Evolutionary conservation across 2,797 vertebrate genomes (phyloP).

Genomic region (Acanthornis magna): DNA sequence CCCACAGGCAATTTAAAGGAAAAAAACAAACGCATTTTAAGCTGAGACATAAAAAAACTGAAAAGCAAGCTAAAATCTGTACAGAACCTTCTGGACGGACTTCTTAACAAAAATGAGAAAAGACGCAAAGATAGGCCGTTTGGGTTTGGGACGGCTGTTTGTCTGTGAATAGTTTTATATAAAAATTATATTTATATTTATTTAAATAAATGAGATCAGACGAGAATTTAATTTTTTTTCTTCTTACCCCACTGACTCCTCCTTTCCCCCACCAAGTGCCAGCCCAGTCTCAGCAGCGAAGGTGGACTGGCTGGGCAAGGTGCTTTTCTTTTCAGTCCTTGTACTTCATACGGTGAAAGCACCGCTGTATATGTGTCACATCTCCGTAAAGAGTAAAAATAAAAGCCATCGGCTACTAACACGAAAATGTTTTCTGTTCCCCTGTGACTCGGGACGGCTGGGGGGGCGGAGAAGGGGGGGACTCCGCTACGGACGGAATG

Average conservation of each 20-base stretch:
- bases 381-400: neutral
- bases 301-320: neutral
- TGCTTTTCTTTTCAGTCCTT: neutral
- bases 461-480: neutral
- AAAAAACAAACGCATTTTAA: neutral
- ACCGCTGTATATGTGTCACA: neutral
- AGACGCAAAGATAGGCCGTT: neutral
- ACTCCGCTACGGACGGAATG: neutral
- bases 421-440: neutral
- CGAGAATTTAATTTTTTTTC: neutral
- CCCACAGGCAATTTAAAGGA: neutral
- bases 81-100: conserved; percentile 28
- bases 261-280: too few relatives aligned
- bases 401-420: conserved; percentile 20
- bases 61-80: conserved; percentile 3
- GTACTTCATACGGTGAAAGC: neutral
- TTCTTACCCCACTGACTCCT: neutral
- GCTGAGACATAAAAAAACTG: neutral
- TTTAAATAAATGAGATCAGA: conserved; percentile 88
- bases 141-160: conserved; percentile 55
- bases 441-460: neutral
- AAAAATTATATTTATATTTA: conserved; percentile 98
- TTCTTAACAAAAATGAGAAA: neutral
- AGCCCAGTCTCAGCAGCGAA: neutral
- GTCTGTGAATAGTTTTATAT: conserved; percentile 85